These are phyloP conservation scores for Chaetura pelagica DNA, from an alignment of 2,113 vertebrate species.

Conservation along the genomic window DNA sequence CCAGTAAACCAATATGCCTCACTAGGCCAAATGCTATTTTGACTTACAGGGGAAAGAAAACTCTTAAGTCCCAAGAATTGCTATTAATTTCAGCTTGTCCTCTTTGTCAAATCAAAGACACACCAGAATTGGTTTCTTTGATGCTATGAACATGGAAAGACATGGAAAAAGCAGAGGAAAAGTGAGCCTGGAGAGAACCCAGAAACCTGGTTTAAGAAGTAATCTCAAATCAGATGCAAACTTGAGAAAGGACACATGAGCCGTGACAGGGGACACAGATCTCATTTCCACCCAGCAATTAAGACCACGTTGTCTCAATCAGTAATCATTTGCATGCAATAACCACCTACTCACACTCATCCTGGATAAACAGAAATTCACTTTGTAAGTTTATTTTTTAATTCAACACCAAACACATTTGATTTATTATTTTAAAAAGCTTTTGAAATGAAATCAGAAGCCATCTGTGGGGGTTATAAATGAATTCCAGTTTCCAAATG, in stretches of 20 bases:
- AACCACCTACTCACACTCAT: background rate
- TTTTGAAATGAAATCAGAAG: constrained; percentile 13
- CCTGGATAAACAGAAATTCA: background rate
- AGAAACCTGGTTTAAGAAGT: background rate
- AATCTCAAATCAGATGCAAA: background rate
- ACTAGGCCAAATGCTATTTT: background rate
- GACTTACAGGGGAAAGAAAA: background rate
- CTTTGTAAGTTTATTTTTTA: background rate
- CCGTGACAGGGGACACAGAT: fast-evolving
- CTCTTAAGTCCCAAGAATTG: background rate
- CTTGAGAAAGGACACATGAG: background rate
- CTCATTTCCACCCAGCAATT: background rate
- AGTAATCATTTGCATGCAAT: background rate
- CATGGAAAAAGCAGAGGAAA: no score
- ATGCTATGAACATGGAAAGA: background rate
- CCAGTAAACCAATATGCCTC: background rate
- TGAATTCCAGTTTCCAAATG: background rate
- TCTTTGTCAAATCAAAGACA: background rate
- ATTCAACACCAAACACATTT: background rate
- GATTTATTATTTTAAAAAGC: background rate
- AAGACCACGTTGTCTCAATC: background rate
- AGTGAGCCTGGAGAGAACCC: background rate
- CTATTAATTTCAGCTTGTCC: background rate
- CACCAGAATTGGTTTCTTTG: background rate
- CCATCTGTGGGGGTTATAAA: constrained; percentile 24